phyloP scores from a whole-genome alignment of 2,888 invertebrate species.

The Melanchra persicariae region DNA sequence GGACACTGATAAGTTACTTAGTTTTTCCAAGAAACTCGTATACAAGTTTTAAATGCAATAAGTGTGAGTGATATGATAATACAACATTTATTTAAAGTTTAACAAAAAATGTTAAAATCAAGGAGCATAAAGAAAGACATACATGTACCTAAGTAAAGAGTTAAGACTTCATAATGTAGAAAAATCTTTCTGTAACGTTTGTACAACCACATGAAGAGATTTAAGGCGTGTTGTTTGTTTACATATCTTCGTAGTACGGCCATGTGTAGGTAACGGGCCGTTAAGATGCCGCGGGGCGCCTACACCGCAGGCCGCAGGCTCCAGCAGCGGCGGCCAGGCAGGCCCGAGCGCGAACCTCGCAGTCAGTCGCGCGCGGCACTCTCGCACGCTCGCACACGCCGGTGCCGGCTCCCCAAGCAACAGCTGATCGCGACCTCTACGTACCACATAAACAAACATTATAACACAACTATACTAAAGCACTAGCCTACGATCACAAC shows the following conservation, averaged over 20 bases:
- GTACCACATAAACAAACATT: slow-evolving; percentile 76
- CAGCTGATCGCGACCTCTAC: slow-evolving; percentile 83
- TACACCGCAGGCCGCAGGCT: slow-evolving; percentile 58
- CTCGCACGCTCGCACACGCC: slow-evolving; percentile 79
- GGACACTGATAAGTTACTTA: slow-evolving; percentile 12
- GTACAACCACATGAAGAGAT: slow-evolving; percentile 61
- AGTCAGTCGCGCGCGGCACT: slow-evolving; percentile 87
- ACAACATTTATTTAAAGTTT: background rate
- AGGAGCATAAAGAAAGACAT: background rate
- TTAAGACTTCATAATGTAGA: slow-evolving; percentile 44
- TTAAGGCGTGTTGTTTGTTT: slow-evolving; percentile 85
- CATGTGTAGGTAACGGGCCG: slow-evolving; percentile 86
- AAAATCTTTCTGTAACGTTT: slow-evolving; percentile 65
- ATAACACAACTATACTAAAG: slow-evolving; percentile 68
- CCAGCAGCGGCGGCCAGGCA: slow-evolving; percentile 39
- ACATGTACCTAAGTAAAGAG: background rate
- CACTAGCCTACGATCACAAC: slow-evolving; percentile 54
- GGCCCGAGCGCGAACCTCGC: slow-evolving; percentile 56
- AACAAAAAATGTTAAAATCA: background rate
- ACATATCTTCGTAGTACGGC: slow-evolving; percentile 85
- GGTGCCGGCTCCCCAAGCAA: slow-evolving; percentile 69
- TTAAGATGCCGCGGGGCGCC: slow-evolving; percentile 77
- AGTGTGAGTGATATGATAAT: background rate
- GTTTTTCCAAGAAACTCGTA: background rate
- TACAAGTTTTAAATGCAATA: background rate